These are phyloP conservation scores for Indri indri DNA, from an alignment of 2,113 vertebrate species.

Conservation along the genomic window DNA sequence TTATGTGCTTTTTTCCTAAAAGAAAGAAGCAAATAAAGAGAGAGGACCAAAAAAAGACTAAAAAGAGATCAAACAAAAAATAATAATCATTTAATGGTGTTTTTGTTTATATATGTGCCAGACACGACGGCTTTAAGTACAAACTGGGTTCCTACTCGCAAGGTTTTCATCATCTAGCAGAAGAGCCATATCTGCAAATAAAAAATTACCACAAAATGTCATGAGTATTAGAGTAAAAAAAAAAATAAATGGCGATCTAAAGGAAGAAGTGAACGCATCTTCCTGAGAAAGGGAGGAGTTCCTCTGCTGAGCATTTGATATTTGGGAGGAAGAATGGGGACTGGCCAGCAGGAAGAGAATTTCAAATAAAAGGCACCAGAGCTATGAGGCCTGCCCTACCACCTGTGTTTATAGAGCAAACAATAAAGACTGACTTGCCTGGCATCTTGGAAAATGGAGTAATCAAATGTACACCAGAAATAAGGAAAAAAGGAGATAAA, in stretches of 20 bases:
- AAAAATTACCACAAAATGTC: not conserved
- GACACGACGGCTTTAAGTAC: not conserved
- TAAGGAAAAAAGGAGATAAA: not conserved
- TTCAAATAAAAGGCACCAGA: not conserved
- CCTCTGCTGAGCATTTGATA: not conserved
- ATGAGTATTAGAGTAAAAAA: not conserved
- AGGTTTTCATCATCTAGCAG: not conserved
- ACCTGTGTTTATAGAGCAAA: not conserved
- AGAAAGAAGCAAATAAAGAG: not conserved
- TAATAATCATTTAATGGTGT: not conserved
- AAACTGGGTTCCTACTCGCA: not conserved
- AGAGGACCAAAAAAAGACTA: not conserved
- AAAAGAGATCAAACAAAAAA: conserved; percentile 11
- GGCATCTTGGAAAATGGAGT: not conserved
- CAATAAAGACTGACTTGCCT: not conserved
- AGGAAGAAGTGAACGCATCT: not conserved
- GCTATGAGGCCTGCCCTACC: not conserved
- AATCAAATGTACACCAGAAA: not conserved
- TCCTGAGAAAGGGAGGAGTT: not conserved
- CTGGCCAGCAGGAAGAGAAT: not conserved
- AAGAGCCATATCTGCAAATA: not conserved
- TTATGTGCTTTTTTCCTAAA: not conserved
- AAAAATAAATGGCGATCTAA: not conserved
- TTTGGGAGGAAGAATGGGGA: not conserved
- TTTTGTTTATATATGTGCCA: not conserved